Conservation (phyloP, 2,797 vertebrate species). For the Atherinosoma microstoma region DNA sequence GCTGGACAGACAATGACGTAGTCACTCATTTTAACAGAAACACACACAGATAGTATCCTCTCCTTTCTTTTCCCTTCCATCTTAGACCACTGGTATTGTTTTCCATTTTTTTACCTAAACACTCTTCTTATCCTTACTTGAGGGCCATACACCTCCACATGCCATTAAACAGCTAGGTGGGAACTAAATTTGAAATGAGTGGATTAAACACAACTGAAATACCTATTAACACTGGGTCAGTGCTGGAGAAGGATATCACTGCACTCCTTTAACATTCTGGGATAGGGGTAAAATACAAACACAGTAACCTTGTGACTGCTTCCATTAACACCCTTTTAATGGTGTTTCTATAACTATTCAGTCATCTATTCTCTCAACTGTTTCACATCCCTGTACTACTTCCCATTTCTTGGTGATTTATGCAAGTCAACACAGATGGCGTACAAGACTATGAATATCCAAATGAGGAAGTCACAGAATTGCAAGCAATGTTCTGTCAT, state of each 20-base stretch:
- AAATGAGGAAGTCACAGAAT: constrained; percentile 52
- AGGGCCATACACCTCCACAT: constrained; percentile 28
- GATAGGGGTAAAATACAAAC: too few relatives aligned
- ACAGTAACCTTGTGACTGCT: too few relatives aligned
- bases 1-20: constrained; percentile 24
- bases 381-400: constrained; percentile 44
- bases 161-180: constrained; percentile 20
- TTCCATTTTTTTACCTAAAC: constrained; percentile 18
- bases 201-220: too few relatives aligned
- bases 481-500: neutral
- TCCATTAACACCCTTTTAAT: neutral
- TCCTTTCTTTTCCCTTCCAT: constrained; percentile 47
- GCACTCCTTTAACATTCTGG: neutral
- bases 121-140: constrained; percentile 25
- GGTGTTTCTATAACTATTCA: neutral
- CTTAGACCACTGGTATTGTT: constrained; percentile 22
- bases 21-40: constrained; percentile 33
- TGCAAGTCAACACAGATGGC: constrained; percentile 10
- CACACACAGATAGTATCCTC: constrained; percentile 15
- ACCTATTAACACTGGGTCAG: too few relatives aligned
- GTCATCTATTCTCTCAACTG: neutral
- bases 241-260: too few relatives aligned
- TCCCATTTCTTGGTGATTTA: constrained; percentile 53
- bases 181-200: constrained; percentile 36
- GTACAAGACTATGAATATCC: constrained; percentile 3